A percentile compares a stretch with the other conserved stretches of the same genome.
Conservation (phyloP, 2,113 vertebrate species). For the Salminus brasiliensis region DNA sequence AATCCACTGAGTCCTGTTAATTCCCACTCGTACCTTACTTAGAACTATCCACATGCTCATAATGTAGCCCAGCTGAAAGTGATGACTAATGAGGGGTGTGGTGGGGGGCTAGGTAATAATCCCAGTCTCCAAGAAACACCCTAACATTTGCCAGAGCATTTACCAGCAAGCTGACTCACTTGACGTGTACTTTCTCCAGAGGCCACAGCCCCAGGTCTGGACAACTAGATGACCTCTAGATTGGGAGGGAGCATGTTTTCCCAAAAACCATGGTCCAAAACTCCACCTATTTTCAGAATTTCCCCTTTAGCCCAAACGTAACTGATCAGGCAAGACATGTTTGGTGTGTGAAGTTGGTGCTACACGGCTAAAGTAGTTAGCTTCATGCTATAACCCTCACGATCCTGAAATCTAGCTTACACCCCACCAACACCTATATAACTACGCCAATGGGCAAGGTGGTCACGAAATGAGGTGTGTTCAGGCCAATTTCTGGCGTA, state of each 20-base stretch:
- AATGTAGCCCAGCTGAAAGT: background rate
- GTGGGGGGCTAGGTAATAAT: background rate
- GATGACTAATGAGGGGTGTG: background rate
- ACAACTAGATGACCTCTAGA: background rate
- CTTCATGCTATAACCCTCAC: too few relatives aligned
- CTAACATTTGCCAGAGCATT: background rate
- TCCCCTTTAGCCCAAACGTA: background rate
- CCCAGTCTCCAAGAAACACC: background rate
- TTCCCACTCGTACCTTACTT: background rate
- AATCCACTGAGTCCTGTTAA: background rate
- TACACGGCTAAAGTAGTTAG: too few relatives aligned
- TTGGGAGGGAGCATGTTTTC: background rate
- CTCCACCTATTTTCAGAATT: too few relatives aligned
- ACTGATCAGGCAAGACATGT: too few relatives aligned
- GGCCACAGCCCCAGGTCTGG: background rate
- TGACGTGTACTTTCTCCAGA: background rate
- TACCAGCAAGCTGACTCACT: slow-evolving; percentile 37
- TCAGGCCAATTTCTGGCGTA: too few relatives aligned
- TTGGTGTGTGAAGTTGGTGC: too few relatives aligned
- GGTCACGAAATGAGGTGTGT: too few relatives aligned
- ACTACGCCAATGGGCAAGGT: too few relatives aligned
- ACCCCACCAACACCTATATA: too few relatives aligned
- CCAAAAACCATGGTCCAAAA: background rate
- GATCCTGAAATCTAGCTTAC: too few relatives aligned
- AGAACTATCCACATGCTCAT: background rate